Percentiles rank a stretch among this genome's conserved stretches.
Conservation (phyloP, 2,797 vertebrate species). For the Malurus leucopterus region DNA sequence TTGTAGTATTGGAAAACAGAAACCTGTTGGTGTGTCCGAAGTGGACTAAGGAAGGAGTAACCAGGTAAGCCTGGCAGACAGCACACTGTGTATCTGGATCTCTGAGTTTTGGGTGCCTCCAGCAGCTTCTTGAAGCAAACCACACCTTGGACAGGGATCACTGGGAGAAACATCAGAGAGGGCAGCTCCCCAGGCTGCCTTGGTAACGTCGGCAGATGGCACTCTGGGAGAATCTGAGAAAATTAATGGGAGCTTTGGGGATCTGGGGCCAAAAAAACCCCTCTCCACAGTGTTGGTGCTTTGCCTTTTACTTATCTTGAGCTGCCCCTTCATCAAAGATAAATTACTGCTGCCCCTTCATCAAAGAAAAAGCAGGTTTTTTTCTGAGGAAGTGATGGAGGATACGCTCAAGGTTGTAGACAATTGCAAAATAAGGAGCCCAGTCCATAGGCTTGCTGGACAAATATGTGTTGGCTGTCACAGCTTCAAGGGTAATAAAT, state of each 20-base stretch:
- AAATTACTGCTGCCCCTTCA: neutral
- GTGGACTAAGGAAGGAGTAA: neutral
- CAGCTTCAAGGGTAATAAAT: neutral
- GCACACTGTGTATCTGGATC: neutral
- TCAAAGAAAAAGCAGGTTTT: neutral
- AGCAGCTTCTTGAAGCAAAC: neutral
- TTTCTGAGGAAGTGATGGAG: neutral
- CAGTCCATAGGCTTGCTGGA: neutral
- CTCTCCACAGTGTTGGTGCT: neutral
- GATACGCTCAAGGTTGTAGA: neutral
- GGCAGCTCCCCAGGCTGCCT: neutral
- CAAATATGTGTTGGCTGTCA: neutral
- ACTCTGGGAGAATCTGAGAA: neutral
- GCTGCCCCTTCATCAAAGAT: neutral
- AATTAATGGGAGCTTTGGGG: neutral
- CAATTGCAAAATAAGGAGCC: neutral
- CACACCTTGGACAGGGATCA: neutral
- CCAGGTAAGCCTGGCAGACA: neutral
- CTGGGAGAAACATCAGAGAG: neutral
- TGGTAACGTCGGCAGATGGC: neutral
- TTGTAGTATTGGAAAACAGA: neutral
- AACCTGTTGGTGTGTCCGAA: neutral
- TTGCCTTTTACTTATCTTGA: neutral
- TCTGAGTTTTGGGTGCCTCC: neutral
- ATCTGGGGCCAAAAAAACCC: neutral